phyloP scores from a whole-genome alignment of 2,113 vertebrate species.

The Chaetorhynchus papuensis region DNA sequence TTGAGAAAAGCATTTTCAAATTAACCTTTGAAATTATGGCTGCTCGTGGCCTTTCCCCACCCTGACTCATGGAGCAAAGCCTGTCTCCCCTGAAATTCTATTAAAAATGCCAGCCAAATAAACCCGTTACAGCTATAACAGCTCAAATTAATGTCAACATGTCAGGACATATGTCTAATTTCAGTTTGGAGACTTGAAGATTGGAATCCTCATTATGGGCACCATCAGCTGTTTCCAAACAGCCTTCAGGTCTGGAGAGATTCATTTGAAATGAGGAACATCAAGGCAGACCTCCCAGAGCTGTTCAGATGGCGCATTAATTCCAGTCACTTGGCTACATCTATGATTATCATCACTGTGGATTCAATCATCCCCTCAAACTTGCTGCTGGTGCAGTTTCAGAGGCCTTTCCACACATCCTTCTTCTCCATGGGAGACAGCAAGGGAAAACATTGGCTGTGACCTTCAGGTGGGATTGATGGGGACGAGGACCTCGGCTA shows the following conservation, averaged over 20 bases:
- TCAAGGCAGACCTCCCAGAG: constrained; percentile 18
- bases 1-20: constrained; percentile 38
- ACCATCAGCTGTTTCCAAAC: constrained; percentile 61
- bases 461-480: neutral
- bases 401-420: neutral
- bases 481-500: neutral
- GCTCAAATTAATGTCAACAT: constrained; percentile 63
- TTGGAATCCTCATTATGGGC: constrained; percentile 51
- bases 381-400: neutral
- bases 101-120: constrained; percentile 57
- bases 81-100: constrained; percentile 33
- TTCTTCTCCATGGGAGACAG: neutral
- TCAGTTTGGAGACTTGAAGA: constrained; percentile 56
- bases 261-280: constrained; percentile 53
- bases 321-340: constrained; percentile 41
- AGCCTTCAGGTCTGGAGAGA: constrained; percentile 57
- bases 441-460: neutral
- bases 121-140: constrained; percentile 50
- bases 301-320: constrained; percentile 51
- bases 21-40: constrained; percentile 58
- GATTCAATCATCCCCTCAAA: constrained; percentile 2
- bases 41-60: neutral
- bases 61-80: neutral
- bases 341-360: neutral
- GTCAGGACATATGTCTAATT: constrained; percentile 64